Base-by-base conservation (phyloP, 92 coral and sea anemone genomes). In the Siderastrea siderea region DNA sequence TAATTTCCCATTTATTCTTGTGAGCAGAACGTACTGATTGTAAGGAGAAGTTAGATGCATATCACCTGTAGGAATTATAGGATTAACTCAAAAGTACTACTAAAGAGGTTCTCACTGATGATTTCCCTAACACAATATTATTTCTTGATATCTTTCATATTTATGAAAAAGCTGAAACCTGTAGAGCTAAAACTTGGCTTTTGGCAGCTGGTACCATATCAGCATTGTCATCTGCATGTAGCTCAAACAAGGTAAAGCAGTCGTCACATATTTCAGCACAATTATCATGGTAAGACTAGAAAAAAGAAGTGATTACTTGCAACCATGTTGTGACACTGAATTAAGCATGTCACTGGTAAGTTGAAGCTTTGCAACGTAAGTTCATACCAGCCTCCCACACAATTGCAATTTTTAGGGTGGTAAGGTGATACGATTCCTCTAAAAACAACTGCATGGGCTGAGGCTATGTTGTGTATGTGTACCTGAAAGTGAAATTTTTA, bases 161-260 rank as follows among this genome's bases (percentile, higher is more conserved):
- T 79, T 64, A 63, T n/a, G 16, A 63, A 48, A 26, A 60, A 79
- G 50, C 58, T 48, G n/a, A 61, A 62, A 78, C 46, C 46, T 15
- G 17, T 77, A 47, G 44, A 49, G 70, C 48, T 10, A 1, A 78
- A 62, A 62, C 15, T 67, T 47, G 82, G 15, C 69, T 78, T 58
- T 62, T 61, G 46, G 12, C 60, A 60, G 44, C 83, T 11, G 64
- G 3, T 13, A 12, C 53, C 1, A 16, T 16, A n/a, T 48, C 16
- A n/a, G 19, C 5, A 12, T 55, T 38, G 3, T 7, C 9, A 3
- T 15, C 6, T 47, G 55, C 45, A 46, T 68, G 11, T 44, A 68
- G 47, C 50, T 9, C 43, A n/a, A 10, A 68, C 50, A 68, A 26
- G 8, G 11, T 43, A 68, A 61, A 3, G 4, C 43, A 53, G 57